A percentile compares a stretch with the other conserved stretches of the same genome.
These are phyloP conservation scores for Falco concolor DNA, from an alignment of 2,797 vertebrate genomes.

Conservation along the genomic window DNA sequence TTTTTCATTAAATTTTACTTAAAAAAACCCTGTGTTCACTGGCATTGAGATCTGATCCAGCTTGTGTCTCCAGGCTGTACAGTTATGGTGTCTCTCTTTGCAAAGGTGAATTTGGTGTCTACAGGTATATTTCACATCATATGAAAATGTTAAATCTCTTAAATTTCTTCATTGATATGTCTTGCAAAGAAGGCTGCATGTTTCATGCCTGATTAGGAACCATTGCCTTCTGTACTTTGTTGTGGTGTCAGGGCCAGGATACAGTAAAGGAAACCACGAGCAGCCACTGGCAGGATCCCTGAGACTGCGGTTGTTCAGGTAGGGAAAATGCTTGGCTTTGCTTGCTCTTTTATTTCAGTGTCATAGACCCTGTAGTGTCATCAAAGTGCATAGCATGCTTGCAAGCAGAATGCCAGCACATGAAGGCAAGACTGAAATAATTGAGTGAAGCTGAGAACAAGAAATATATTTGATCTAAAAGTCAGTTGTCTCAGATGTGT, in stretches of 20 bases:
- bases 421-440: background rate
- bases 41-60: background rate
- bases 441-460: background rate
- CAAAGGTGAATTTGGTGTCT: background rate
- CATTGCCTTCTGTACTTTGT: background rate
- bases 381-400: background rate
- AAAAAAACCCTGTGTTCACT: background rate
- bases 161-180: background rate
- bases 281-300: background rate
- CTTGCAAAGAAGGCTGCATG: background rate
- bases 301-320: rapidly evolving
- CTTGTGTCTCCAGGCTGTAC: background rate
- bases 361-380: background rate
- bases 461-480: background rate
- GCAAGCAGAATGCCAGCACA: background rate
- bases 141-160: background rate
- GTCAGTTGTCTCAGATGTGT: background rate
- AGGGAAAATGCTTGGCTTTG: background rate
- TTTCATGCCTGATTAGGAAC: background rate
- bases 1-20: constrained; percentile 10
- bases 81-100: background rate
- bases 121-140: background rate
- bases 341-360: background rate
- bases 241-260: background rate
- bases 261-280: background rate